phyloP scores from a whole-genome alignment of 1,140 invertebrate species.

The Drosophila quadrilineata region DNA sequence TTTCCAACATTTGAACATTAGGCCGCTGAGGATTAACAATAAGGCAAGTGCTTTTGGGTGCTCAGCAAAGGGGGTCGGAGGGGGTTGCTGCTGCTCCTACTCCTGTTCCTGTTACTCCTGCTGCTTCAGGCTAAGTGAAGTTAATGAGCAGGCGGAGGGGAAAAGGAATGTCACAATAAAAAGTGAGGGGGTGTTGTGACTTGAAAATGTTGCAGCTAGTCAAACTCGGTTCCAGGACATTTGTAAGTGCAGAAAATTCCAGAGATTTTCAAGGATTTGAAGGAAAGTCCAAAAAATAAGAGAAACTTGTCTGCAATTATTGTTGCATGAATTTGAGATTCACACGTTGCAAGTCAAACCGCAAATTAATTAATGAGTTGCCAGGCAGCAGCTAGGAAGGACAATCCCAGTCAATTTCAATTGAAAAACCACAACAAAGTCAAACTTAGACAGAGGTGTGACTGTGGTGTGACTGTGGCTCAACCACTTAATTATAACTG shows the following conservation, averaged over 20 bases:
- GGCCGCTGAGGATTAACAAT: slow-evolving; percentile 74
- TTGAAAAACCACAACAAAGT: slow-evolving; percentile 63
- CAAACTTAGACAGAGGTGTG: slow-evolving; percentile 22
- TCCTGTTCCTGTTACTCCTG: no score
- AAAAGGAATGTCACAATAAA: background rate
- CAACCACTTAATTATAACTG: slow-evolving; percentile 49
- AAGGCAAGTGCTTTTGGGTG: slow-evolving; percentile 29
- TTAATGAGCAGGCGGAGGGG: slow-evolving; percentile 49
- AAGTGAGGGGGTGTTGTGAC: slow-evolving; percentile 1
- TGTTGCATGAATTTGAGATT: slow-evolving; percentile 41
- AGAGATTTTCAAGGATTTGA: no score
- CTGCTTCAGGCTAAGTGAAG: slow-evolving; percentile 56
- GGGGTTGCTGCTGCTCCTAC: slow-evolving; percentile 22
- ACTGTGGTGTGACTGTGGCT: background rate
- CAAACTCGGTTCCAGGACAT: slow-evolving; percentile 47
- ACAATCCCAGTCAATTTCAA: slow-evolving; percentile 28
- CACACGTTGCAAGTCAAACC: slow-evolving; percentile 24
- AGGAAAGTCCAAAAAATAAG: slow-evolving; percentile 12
- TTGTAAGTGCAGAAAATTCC: slow-evolving; percentile 15
- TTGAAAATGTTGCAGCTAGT: slow-evolving; percentile 55
- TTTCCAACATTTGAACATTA: slow-evolving; percentile 79
- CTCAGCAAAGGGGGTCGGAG: slow-evolving; percentile 1
- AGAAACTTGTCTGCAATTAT: slow-evolving; percentile 48
- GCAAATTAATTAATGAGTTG: slow-evolving; percentile 68
- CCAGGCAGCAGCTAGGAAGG: background rate